These are phyloP conservation scores for Sitophilus oryzae DNA, from an alignment of 1,140 invertebrate species.

Conservation along the genomic window DNA sequence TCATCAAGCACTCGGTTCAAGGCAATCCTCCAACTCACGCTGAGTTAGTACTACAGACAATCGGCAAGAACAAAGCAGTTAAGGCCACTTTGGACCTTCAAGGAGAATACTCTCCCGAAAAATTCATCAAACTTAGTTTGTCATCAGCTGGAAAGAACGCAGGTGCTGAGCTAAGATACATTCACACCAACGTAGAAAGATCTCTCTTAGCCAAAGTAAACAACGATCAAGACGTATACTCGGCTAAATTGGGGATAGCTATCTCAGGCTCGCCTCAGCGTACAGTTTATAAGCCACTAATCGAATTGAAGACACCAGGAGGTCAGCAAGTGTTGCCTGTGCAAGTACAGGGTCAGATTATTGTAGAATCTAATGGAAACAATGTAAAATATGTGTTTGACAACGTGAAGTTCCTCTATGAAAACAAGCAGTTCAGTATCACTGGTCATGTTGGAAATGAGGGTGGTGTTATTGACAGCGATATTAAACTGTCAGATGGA, in stretches of 20 bases:
- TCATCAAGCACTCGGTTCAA: conserved; percentile 48
- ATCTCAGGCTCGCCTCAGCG: conserved; percentile 49
- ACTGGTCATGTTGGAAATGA: conserved; percentile 49
- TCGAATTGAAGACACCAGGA: conserved; percentile 61
- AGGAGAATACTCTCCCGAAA: conserved; percentile 47
- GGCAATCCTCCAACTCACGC: conserved; percentile 32
- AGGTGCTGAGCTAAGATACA: conserved; percentile 49
- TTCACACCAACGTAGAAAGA: conserved; percentile 52
- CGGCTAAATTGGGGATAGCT: conserved; percentile 55
- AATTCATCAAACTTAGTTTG: conserved; percentile 49
- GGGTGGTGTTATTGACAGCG: conserved; percentile 42
- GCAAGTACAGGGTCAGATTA: conserved; percentile 51
- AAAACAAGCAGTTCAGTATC: conserved; percentile 45
- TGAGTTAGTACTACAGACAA: conserved; percentile 64
- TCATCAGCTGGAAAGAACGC: conserved; percentile 53
- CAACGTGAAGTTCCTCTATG: conserved; percentile 40
- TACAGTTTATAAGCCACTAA: conserved; percentile 58
- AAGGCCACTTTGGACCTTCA: conserved; percentile 51
- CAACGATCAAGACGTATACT: conserved; percentile 55
- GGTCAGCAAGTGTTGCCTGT: conserved; percentile 48
- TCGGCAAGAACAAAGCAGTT: conserved; percentile 58
- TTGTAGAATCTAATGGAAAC: conserved; percentile 48
- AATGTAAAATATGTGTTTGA: conserved; percentile 50
- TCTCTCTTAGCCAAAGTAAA: conserved; percentile 49
- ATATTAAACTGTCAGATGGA: conserved; percentile 50